Conservation (phyloP, 2,797 vertebrate species). For the Oceanodroma leucorhoa region DNA sequence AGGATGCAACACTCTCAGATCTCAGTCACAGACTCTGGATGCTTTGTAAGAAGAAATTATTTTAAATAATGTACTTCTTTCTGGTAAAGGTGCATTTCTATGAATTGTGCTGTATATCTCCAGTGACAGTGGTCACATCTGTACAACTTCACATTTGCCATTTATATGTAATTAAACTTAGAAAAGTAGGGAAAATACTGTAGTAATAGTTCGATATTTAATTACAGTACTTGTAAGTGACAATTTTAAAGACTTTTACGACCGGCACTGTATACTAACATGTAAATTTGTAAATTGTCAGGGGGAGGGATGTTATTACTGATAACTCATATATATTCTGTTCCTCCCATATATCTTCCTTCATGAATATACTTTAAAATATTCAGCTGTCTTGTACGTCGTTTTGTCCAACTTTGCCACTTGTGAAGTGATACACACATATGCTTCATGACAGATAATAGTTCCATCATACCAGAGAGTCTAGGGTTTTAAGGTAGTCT, state of each 20-base stretch:
- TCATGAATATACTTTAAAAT: slow-evolving; percentile 42
- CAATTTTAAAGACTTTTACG: slow-evolving; percentile 27
- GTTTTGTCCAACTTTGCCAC: slow-evolving; percentile 39
- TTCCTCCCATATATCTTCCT: neutral
- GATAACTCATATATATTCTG: slow-evolving; percentile 28
- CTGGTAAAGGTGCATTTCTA: neutral
- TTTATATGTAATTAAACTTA: slow-evolving; percentile 1
- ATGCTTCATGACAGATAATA: slow-evolving; percentile 27
- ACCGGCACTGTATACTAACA: neutral
- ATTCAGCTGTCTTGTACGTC: slow-evolving; percentile 47
- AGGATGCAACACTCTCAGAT: neutral
- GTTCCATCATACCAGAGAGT: neutral
- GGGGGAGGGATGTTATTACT: neutral
- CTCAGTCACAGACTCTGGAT: neutral
- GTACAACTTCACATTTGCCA: neutral
- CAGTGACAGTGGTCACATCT: neutral
- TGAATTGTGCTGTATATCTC: neutral
- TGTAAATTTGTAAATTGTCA: slow-evolving; percentile 24
- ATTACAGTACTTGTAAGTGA: neutral
- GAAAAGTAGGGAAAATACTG: neutral
- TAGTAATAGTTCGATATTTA: slow-evolving; percentile 9
- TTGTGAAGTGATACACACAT: slow-evolving; percentile 31
- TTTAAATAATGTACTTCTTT: neutral
- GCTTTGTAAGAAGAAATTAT: neutral
- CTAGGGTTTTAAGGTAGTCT: slow-evolving; percentile 45